A percentile compares a stretch with the other conserved stretches of the same genome.
These are phyloP conservation scores for Eupithecia centaureata DNA, from an alignment of 2,888 invertebrate genomes.

Conservation along the genomic window DNA sequence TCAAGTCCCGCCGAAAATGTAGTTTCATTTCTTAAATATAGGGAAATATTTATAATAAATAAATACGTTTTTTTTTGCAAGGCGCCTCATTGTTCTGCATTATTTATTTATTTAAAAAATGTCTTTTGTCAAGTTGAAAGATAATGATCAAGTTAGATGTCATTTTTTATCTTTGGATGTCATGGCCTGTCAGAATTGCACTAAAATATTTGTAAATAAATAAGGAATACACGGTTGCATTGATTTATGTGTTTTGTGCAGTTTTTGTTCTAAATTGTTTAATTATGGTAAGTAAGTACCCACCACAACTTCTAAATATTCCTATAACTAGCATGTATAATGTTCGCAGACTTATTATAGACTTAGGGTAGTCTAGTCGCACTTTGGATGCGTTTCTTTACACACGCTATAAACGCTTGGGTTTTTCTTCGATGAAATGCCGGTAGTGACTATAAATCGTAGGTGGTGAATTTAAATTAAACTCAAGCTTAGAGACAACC, in stretches of 20 bases:
- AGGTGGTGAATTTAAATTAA: no score
- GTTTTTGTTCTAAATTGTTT: conserved; percentile 71
- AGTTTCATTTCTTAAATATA: no score
- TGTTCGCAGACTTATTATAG: background rate
- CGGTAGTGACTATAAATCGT: no score
- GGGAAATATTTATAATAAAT: no score
- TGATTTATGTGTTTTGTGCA: conserved; percentile 56
- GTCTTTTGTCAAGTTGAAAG: background rate
- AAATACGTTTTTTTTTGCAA: no score
- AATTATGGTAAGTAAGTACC: conserved; percentile 75
- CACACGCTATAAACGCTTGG: no score
- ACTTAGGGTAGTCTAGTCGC: no score
- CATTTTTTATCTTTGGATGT: conserved; percentile 55
- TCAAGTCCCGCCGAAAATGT: no score
- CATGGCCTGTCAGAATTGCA: conserved; percentile 77
- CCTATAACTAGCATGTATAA: background rate
- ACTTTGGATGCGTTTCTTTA: no score
- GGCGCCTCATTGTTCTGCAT: no score
- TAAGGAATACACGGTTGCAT: conserved; percentile 61
- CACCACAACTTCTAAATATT: background rate
- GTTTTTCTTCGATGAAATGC: no score
- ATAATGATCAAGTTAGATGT: conserved; percentile 7
- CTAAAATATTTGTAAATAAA: conserved; percentile 72
- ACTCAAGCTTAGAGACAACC: no score
- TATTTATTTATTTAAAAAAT: background rate